These are phyloP conservation scores for Pollenia labialis DNA, from an alignment of 2,888 invertebrate species.

Conservation along the genomic window DNA sequence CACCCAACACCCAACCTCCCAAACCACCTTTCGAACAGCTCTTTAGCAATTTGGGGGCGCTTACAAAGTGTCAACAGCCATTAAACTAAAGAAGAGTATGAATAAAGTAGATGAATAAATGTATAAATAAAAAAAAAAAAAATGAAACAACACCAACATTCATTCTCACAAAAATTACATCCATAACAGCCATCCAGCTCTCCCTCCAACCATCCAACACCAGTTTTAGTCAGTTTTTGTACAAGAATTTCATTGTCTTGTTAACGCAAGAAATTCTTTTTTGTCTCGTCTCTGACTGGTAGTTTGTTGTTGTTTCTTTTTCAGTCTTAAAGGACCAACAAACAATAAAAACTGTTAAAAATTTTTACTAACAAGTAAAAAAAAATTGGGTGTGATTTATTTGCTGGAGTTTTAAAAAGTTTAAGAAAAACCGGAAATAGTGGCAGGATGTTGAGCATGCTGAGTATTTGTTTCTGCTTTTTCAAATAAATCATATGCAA, in stretches of 20 bases:
- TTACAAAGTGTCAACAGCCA: conserved; percentile 58
- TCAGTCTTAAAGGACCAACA: conserved; percentile 9
- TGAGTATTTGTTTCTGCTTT: conserved; percentile 66
- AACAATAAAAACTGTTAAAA: conserved; percentile 8
- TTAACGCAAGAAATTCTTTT: conserved; percentile 52
- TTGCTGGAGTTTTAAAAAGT: conserved; percentile 59
- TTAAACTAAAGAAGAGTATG: conserved; percentile 38
- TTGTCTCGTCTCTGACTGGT: conserved; percentile 47
- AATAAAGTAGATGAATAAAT: not conserved
- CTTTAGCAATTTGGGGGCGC: conserved; percentile 9
- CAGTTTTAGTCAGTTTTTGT: conserved; percentile 32
- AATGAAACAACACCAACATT: no score
- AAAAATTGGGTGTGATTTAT: conserved; percentile 73
- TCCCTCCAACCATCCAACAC: conserved; percentile 12
- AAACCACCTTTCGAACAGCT: not conserved
- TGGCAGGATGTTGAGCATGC: conserved; percentile 65
- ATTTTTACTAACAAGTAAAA: conserved; percentile 67
- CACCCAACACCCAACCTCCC: not conserved
- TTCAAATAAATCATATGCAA: conserved; percentile 69
- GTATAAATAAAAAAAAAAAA: not conserved
- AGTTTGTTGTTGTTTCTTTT: conserved; percentile 24
- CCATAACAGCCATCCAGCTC: not conserved
- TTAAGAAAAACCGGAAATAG: conserved; percentile 59
- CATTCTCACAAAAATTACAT: conserved; percentile 15
- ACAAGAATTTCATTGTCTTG: conserved; percentile 60